Conservation (phyloP, 2,888 invertebrate genomes). For the Hanleya hanleyi region DNA sequence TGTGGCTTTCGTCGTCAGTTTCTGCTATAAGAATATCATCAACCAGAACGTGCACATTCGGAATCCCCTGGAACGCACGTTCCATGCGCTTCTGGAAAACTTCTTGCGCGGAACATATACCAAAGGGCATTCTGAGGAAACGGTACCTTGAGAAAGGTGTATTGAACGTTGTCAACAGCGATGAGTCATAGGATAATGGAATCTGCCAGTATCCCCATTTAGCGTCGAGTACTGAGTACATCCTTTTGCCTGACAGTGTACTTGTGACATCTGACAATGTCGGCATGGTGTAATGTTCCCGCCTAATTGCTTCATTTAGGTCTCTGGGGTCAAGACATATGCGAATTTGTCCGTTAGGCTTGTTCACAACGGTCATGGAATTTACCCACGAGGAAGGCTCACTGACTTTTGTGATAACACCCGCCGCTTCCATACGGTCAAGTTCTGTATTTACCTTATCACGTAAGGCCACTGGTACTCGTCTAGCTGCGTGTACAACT, state of each 20-base stretch:
- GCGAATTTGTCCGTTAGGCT: constrained; percentile 11
- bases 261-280: constrained; percentile 23
- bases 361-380: constrained; percentile 15
- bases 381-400: constrained; percentile 16
- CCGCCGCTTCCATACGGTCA: constrained; percentile 12
- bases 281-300: constrained; percentile 15
- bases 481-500: not conserved
- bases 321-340: no score
- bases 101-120: no score
- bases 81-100: no score
- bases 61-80: no score
- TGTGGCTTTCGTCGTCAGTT: no score
- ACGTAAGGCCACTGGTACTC: constrained; percentile 11
- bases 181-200: no score
- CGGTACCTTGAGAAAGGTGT: no score
- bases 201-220: constrained; percentile 23
- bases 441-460: constrained; percentile 1
- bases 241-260: constrained; percentile 10
- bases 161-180: no score
- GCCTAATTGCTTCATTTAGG: constrained; percentile 20
- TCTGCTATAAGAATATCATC: no score
- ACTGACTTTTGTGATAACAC: not conserved
- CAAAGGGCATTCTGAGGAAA: no score
- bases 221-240: constrained; percentile 17
- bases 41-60: no score